A percentile compares a stretch with the other conserved stretches of the same genome.
These are phyloP conservation scores for Solenopsis invicta DNA, from an alignment of 1,140 invertebrate genomes.

Conservation along the genomic window DNA sequence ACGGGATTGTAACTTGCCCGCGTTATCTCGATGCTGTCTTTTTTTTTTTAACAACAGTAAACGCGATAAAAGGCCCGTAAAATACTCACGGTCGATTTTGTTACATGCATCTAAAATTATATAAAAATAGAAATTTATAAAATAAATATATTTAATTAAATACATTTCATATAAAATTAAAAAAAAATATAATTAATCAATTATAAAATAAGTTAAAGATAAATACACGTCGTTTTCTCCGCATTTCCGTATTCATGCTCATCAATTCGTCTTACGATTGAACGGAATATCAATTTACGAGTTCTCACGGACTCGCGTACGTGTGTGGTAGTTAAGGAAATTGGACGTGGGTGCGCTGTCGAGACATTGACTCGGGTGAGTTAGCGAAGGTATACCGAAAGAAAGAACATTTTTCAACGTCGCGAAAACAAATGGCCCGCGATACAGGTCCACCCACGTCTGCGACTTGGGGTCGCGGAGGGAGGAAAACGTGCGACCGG, in stretches of 20 bases:
- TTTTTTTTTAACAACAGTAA: background rate
- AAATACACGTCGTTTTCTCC: too few species aligned
- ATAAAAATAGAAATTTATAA: background rate
- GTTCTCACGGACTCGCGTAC: background rate
- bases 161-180: background rate
- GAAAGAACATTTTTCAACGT: conserved; percentile 78
- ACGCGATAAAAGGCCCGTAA: background rate
- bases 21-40: background rate
- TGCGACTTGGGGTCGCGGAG: background rate
- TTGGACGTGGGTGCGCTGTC: conserved; percentile 36
- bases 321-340: conserved; percentile 35
- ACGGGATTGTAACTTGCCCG: background rate
- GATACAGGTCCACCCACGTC: conserved; percentile 67
- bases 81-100: background rate
- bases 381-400: conserved; percentile 60
- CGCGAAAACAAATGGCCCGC: conserved; percentile 75
- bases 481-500: conserved; percentile 28
- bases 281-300: conserved; percentile 20
- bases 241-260: background rate
- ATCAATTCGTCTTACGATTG: conserved; percentile 7
- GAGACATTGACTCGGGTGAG: conserved; percentile 68
- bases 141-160: background rate
- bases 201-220: background rate
- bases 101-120: too few species aligned
- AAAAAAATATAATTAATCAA: background rate